A percentile compares a stretch with the other conserved stretches of the same genome.
phyloP scores from a whole-genome alignment of 64 coral and sea anemone species.

The Montipora cactus region DNA sequence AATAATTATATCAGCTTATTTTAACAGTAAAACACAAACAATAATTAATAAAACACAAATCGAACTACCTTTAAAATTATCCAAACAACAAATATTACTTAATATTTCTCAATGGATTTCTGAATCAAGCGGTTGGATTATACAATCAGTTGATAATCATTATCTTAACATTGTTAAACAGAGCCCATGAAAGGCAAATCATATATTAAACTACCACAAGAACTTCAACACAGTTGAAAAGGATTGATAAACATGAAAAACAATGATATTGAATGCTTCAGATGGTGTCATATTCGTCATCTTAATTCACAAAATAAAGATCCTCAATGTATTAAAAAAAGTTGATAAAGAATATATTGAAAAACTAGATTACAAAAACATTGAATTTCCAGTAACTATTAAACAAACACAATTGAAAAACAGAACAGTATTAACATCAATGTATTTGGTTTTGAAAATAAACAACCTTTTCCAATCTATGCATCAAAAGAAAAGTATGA shows the following conservation, averaged over 20 bases:
- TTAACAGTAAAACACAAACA: too few relatives aligned
- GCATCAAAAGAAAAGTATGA: background rate
- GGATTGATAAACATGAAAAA: background rate
- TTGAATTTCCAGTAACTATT: background rate
- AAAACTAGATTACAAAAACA: background rate
- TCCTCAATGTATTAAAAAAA: background rate
- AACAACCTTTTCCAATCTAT: background rate
- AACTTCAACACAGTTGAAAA: background rate
- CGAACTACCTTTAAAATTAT: too few relatives aligned
- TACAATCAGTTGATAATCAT: too few relatives aligned
- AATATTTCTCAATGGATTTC: too few relatives aligned
- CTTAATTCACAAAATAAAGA: background rate
- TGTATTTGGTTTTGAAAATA: conserved; percentile 16
- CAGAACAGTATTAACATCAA: background rate
- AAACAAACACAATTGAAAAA: background rate
- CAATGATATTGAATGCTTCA: background rate
- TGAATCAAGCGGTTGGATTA: too few relatives aligned
- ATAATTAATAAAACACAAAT: too few relatives aligned
- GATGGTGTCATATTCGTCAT: background rate
- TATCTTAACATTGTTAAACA: too few relatives aligned
- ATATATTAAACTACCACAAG: background rate
- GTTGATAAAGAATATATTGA: background rate
- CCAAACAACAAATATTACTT: too few relatives aligned
- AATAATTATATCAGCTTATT: too few relatives aligned
- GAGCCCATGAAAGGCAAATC: too few relatives aligned